A percentile compares a stretch with the other conserved stretches of the same genome.
Conservation (phyloP, 2,888 invertebrate species). For the Plemyria rubiginata region DNA sequence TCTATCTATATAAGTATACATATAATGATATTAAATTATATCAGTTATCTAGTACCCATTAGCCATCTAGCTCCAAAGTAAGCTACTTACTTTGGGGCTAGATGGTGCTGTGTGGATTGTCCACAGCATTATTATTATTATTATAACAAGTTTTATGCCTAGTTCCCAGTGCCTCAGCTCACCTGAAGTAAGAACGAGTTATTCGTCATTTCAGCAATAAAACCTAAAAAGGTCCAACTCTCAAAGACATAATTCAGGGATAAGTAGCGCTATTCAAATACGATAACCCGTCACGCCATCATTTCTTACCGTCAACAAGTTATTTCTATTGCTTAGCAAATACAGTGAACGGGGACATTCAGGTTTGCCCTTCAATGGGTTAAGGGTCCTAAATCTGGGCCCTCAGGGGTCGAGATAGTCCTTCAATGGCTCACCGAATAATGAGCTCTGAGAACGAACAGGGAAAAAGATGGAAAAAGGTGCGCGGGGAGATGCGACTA, state of each 20-base stretch:
- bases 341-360: slow-evolving; percentile 53
- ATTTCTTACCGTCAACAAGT: slow-evolving; percentile 37
- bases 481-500: slow-evolving; percentile 26
- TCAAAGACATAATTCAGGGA: slow-evolving; percentile 21
- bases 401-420: slow-evolving; percentile 43
- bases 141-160: too few relatives aligned
- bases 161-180: too few relatives aligned
- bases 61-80: too few relatives aligned
- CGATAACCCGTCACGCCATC: slow-evolving; percentile 22
- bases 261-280: slow-evolving; percentile 42
- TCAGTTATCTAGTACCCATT: too few relatives aligned
- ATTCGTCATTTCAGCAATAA: slow-evolving; percentile 2
- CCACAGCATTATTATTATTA: too few relatives aligned
- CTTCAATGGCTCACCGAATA: slow-evolving; percentile 50
- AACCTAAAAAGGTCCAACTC: slow-evolving; percentile 8
- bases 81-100: too few relatives aligned
- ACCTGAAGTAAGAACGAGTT: too few relatives aligned
- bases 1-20: too few relatives aligned
- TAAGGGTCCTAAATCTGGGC: slow-evolving; percentile 45
- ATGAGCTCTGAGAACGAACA: slow-evolving; percentile 47
- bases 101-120: too few relatives aligned
- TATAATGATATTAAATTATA: too few relatives aligned
- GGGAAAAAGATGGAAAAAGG: slow-evolving; percentile 46
- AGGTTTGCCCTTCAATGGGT: slow-evolving; percentile 47
- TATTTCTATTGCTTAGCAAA: slow-evolving; percentile 50